Base-by-base conservation (phyloP, 1,140 invertebrate genomes). In the Aphelenchoides avenae region DNA sequence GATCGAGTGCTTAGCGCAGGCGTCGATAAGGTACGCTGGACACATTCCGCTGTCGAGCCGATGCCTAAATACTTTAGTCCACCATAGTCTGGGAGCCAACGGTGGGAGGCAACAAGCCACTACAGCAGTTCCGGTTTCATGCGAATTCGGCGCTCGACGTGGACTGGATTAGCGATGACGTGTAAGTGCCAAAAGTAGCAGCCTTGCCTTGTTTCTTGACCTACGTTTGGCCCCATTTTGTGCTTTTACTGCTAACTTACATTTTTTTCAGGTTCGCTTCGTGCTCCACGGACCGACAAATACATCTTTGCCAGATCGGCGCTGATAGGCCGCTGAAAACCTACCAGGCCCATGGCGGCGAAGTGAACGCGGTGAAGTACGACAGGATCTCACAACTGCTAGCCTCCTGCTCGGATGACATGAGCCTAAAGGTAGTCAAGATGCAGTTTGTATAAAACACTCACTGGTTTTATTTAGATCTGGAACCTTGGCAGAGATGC, bases 361-460 rank as follows among this genome's bases (percentile, higher is more conserved):
- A 57, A 61, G 55, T 57, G 34, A 57, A 57, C 37, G 55, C 55
- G 20, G 50, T 57, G 20, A 57, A 37, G 22, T 57, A 43, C 55
- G 40, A 57, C 29, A 30, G 55, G n/a, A 26, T 57, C 4, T 27
- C 58, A 7, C 26, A 33, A 39, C 26, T 63, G 15, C 31, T 57
- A 36, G 55, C 55, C 15, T 61, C 57, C 18, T 57, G 55, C 33
- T 57, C 55, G n/a, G 55, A 57, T 33, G 55, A 57, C 24, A n/a
- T 31, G 18, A 43, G 52, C 11, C 36, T 57, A 15, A 57, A 57
- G 43, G 51, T 53, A 24, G 3, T 46, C 5, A 36, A 15, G 13
- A 46, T 29, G 13, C 13, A 49, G 26, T 13, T 2, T 20, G 15
- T 49, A 15, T 20, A 42, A 49, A 41, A n/a, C 22, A 27, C n/a